Evolutionary conservation across 2,113 vertebrate species (phyloP).

Genomic region (Fulmarus glacialis): DNA sequence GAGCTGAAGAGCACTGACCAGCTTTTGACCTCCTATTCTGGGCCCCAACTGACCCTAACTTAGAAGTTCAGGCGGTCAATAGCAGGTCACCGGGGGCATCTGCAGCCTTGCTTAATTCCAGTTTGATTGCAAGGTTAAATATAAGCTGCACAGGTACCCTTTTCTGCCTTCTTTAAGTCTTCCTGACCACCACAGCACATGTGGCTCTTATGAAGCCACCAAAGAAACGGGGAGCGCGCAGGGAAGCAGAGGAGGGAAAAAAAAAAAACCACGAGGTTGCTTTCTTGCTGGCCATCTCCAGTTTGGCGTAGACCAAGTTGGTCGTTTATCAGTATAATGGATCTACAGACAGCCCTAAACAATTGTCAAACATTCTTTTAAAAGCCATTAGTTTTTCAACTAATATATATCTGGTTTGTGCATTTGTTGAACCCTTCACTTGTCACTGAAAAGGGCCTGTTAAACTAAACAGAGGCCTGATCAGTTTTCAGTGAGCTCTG

Average conservation of each 20-base stretch:
- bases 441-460: conserved; percentile 78
- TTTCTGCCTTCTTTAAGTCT: conserved; percentile 23
- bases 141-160: conserved; percentile 69
- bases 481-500: conserved; percentile 81
- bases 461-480: conserved; percentile 84
- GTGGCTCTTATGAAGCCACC: not conserved
- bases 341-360: conserved; percentile 85
- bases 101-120: conserved; percentile 76
- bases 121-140: conserved; percentile 77
- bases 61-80: conserved; percentile 94
- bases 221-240: not conserved
- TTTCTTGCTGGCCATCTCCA: conserved; percentile 13
- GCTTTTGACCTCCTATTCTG: conserved; percentile 90
- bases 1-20: conserved; percentile 85
- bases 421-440: conserved; percentile 82
- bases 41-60: conserved; percentile 88
- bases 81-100: conserved; percentile 86
- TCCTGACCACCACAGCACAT: not conserved
- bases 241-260: not conserved
- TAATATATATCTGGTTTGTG: conserved; percentile 82
- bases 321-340: conserved; percentile 88
- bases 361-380: conserved; percentile 90
- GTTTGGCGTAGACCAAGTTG: conserved; percentile 48
- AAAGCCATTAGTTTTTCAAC: conserved; percentile 86
- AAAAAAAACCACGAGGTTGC: not conserved